Conservation (phyloP, 2,113 vertebrate species). For the Collichthys lucidus region DNA sequence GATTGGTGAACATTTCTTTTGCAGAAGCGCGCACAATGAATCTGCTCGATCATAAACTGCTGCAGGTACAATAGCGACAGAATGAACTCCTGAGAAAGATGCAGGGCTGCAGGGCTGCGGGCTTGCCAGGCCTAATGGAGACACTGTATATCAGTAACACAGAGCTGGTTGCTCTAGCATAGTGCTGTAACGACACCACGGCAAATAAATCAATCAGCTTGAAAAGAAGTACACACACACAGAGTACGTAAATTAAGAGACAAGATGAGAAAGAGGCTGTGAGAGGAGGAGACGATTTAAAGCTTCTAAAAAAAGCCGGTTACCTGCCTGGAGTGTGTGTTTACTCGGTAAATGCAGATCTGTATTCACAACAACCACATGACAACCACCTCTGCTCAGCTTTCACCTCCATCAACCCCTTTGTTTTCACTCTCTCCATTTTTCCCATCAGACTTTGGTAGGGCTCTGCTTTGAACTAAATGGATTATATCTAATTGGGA, state of each 20-base stretch:
- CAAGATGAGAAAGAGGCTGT: conserved; percentile 26
- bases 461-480: conserved; percentile 68
- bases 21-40: background rate
- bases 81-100: background rate
- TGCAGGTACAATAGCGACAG: background rate
- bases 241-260: conserved; percentile 50
- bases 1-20: background rate
- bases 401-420: conserved; percentile 25
- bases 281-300: conserved; percentile 18
- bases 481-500: conserved; percentile 71
- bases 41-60: background rate
- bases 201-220: conserved; percentile 71
- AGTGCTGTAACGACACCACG: conserved; percentile 51
- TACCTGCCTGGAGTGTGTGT: conserved; percentile 35
- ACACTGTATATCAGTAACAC: conserved; percentile 54
- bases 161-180: conserved; percentile 38
- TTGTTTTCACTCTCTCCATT: conserved; percentile 29
- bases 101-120: conserved; percentile 25
- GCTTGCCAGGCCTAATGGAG: conserved; percentile 46
- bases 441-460: conserved; percentile 50
- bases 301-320: conserved; percentile 22
- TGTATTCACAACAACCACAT: conserved; percentile 11
- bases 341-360: conserved; percentile 1
- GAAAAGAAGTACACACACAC: conserved; percentile 56
- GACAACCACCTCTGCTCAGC: conserved; percentile 19